These are phyloP conservation scores for Steatocranus sp. DNA, from an alignment of 2,797 vertebrate genomes.

Conservation along the genomic window DNA sequence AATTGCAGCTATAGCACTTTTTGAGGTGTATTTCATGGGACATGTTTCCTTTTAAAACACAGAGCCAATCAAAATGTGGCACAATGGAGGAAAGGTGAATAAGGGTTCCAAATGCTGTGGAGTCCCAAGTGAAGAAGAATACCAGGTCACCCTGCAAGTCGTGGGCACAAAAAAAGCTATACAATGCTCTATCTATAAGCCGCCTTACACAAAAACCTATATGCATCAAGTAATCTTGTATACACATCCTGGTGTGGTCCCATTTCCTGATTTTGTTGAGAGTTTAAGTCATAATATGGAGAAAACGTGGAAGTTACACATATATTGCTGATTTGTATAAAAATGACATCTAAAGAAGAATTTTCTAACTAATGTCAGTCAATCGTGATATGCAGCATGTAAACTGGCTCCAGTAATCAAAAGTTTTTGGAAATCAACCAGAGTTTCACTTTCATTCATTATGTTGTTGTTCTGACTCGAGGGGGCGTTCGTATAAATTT, in stretches of 20 bases:
- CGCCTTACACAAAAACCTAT: background rate
- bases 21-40: background rate
- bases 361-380: background rate
- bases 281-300: background rate
- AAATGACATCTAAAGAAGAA: background rate
- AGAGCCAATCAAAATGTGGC: background rate
- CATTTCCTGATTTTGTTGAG: background rate
- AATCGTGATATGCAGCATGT: background rate
- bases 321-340: background rate
- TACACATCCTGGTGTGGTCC: background rate
- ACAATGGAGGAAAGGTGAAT: background rate
- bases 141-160: too few species aligned
- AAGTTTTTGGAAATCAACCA: background rate
- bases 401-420: background rate
- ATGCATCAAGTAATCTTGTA: background rate
- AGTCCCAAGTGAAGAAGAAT: background rate
- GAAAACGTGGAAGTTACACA: background rate
- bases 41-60: background rate
- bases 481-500: background rate
- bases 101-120: background rate
- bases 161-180: background rate
- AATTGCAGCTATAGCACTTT: background rate
- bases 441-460: background rate
- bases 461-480: background rate
- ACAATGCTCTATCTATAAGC: background rate